phyloP scores from a whole-genome alignment of 2,113 vertebrate species.

The Notarius quadriscutis region DNA sequence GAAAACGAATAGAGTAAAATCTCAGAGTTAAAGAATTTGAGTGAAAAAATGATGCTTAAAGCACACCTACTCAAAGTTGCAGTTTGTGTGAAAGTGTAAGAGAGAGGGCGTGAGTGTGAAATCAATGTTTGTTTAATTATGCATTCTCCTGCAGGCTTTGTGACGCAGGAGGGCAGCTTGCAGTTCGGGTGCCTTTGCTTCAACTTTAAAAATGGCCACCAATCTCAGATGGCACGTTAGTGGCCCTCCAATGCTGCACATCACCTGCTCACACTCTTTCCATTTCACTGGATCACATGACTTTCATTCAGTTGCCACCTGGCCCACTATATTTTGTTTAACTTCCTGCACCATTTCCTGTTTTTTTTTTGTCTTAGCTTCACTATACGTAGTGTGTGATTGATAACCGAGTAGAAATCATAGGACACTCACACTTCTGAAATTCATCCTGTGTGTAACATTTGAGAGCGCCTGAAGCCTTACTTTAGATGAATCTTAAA shows the following conservation, averaged over 20 bases:
- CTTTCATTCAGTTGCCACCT: conserved; percentile 59
- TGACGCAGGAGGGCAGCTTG: conserved; percentile 85
- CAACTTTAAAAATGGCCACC: conserved; percentile 95
- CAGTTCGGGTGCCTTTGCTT: conserved; percentile 95
- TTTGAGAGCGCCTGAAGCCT: conserved; percentile 90
- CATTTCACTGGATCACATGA: conserved; percentile 71
- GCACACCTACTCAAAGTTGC: not conserved
- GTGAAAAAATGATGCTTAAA: not conserved
- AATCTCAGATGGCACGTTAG: conserved; percentile 97
- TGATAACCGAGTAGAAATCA: conserved; percentile 77
- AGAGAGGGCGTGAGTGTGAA: conserved; percentile 62
- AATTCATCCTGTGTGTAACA: conserved; percentile 78
- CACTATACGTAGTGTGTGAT: conserved; percentile 76
- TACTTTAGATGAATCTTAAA: conserved; percentile 83
- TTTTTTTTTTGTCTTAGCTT: conserved; percentile 66
- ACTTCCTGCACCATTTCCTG: conserved; percentile 68
- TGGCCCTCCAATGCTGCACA: conserved; percentile 99
- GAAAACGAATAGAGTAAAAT: not conserved
- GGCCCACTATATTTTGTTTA: conserved; percentile 38
- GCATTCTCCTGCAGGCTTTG: conserved; percentile 84
- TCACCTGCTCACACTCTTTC: conserved; percentile 86
- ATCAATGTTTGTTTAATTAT: conserved; percentile 84
- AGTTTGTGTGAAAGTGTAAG: conserved; percentile 31
- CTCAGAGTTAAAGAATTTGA: not conserved
- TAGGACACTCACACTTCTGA: conserved; percentile 76